Conservation (phyloP, 2,888 invertebrate genomes). For the Euplagia quadripunctaria region DNA sequence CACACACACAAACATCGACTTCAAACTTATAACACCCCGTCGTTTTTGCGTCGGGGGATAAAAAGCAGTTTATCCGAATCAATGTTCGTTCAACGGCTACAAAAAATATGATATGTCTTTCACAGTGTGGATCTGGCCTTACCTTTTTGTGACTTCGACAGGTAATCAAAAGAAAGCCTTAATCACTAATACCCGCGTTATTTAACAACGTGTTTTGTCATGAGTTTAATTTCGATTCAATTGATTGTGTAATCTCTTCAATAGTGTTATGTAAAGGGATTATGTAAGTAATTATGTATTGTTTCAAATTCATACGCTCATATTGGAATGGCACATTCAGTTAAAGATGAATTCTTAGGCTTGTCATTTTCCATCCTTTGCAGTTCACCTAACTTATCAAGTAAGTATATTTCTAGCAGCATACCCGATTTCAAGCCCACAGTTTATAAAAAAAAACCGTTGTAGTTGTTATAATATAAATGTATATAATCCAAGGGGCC, state of each 20-base stretch:
- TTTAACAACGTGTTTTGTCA: slow-evolving; percentile 16
- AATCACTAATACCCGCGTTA: slow-evolving; percentile 8
- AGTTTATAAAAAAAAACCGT: no score
- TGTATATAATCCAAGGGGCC: no score
- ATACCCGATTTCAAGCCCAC: no score
- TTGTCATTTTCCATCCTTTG: background rate
- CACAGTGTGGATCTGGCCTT: slow-evolving; percentile 3
- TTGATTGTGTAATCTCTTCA: slow-evolving; percentile 17
- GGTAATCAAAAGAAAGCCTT: slow-evolving; percentile 4
- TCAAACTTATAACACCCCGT: no score
- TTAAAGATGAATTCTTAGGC: background rate
- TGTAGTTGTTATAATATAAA: no score
- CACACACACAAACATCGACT: no score
- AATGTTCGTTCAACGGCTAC: background rate
- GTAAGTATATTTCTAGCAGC: no score
- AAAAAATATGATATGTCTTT: background rate
- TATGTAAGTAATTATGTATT: slow-evolving; percentile 5
- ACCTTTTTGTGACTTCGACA: slow-evolving; percentile 2
- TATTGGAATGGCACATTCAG: background rate
- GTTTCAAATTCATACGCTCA: background rate
- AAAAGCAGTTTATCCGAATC: background rate
- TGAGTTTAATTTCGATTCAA: slow-evolving; percentile 16
- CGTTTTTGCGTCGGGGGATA: no score
- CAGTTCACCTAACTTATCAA: background rate
- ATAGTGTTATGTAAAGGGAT: slow-evolving; percentile 14